A percentile compares a stretch with the other conserved stretches of the same genome.
Conservation (phyloP, 2,113 vertebrate genomes). For the Daubentonia madagascariensis region DNA sequence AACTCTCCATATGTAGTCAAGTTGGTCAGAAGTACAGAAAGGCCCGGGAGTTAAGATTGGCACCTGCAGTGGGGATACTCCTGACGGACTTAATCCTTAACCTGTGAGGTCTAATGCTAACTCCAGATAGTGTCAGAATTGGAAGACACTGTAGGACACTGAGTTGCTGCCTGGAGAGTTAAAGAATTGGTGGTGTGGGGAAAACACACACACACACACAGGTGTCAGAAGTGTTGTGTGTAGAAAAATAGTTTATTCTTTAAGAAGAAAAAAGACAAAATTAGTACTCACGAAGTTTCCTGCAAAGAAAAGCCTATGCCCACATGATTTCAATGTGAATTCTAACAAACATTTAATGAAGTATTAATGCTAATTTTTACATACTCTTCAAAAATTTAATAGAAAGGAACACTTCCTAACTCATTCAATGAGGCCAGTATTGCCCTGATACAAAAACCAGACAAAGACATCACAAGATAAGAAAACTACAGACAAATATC, state of each 20-base stretch:
- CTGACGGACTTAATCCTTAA: background rate
- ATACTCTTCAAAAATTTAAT: background rate
- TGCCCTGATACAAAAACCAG: background rate
- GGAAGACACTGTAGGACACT: background rate
- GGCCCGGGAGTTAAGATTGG: background rate
- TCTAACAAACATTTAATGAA: background rate
- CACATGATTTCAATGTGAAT: background rate
- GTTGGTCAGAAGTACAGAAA: background rate
- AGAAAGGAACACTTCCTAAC: background rate
- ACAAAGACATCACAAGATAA: background rate
- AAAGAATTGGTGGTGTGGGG: background rate
- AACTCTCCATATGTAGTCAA: background rate
- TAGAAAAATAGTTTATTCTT: background rate
- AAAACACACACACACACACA: background rate
- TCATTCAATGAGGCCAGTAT: background rate
- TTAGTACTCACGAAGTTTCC: background rate
- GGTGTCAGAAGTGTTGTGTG: background rate
- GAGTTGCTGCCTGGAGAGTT: background rate
- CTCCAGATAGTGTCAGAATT: background rate
- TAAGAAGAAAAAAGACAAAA: background rate
- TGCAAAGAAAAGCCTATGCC: background rate
- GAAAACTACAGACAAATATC: background rate
- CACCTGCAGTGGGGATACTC: background rate
- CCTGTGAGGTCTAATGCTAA: background rate
- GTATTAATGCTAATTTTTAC: background rate